Base-by-base conservation (phyloP, 2,113 vertebrate genomes). In the Atherinomorus stipes region DNA sequence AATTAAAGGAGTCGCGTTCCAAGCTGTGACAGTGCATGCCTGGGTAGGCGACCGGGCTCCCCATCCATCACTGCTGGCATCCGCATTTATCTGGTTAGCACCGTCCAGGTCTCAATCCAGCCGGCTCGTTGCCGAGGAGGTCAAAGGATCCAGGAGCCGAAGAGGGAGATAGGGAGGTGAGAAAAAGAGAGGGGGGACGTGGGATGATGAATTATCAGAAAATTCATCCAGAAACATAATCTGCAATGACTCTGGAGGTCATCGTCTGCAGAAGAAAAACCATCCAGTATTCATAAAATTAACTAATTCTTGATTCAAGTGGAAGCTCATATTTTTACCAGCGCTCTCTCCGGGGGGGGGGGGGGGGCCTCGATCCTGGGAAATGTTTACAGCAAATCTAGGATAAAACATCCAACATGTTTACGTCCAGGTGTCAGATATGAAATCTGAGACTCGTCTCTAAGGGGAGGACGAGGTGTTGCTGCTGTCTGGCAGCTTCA, bases 61-160 rank as follows among this genome's bases (percentile, higher is more conserved):
- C 49, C 72, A 86, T 88, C 81, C 64, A 84, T 88, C 86, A 88
- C 62, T 3, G 62, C 61, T 77, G 78, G 76, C 84, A 79, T 22
- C 1, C 2, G 58, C 71, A 88, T 85, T 83, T 74, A 81, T 85
- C 71, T 81, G 81, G 78, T 84, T 83, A 84, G 74, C 56, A 1
- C 26, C 37, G 1, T 1, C 44, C 6, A 8, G 63, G 50, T 21
- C 72, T 72, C 28, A 44, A 64, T 75, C 66, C 31, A 51, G 67
- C 64, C 78, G 56, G 72, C 40, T 37, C 6, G 19, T 54, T 44
- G 63, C 66, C 7, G 66, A 60, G 40, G 82, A 77, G 74, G 71
- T 80, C 57, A 70, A 22, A 40, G 79, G 23, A 34, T 31, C n/a
- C 10, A n/a, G 22, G 37, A n/a, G 58, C 25, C 25, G 26, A 52